These are phyloP conservation scores for Notothenia coriiceps DNA, from an alignment of 2,113 vertebrate species.

Conservation along the genomic window DNA sequence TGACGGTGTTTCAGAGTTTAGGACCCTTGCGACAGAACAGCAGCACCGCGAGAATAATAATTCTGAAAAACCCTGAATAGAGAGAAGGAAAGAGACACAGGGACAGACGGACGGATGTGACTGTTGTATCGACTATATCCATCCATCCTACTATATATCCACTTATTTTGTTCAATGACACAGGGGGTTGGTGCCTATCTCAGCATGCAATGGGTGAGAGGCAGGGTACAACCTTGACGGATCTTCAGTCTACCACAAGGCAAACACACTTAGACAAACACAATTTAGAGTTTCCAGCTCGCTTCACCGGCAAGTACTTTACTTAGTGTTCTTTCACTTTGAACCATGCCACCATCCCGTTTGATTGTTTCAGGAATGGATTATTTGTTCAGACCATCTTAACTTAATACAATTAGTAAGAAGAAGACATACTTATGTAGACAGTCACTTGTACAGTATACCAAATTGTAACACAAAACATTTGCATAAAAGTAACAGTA, in stretches of 20 bases:
- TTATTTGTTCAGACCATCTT: background rate
- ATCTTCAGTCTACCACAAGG: conserved; percentile 21
- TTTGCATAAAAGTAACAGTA: background rate
- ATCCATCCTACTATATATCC: conserved; percentile 35
- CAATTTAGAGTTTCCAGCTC: background rate
- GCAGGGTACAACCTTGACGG: conserved; percentile 4
- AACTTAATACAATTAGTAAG: background rate
- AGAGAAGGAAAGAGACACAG: background rate
- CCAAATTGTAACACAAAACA: background rate
- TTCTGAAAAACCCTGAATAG: conserved; percentile 46
- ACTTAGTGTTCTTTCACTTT: background rate
- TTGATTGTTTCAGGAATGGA: background rate
- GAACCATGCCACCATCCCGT: background rate
- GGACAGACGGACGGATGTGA: conserved; percentile 13
- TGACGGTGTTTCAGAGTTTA: conserved; percentile 41
- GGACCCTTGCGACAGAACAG: conserved; percentile 50
- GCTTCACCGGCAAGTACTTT: background rate
- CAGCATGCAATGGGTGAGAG: background rate
- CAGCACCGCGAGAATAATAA: conserved; percentile 49
- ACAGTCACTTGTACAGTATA: background rate
- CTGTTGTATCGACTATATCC: conserved; percentile 23
- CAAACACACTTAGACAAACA: conserved; percentile 18
- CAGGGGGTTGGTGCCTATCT: conserved; percentile 7
- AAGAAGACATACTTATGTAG: background rate
- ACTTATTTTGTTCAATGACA: conserved; percentile 44